A percentile compares a stretch with the other conserved stretches of the same genome.
These are phyloP conservation scores for Eptesicus fuscus DNA, from an alignment of 2,113 vertebrate genomes.

Conservation along the genomic window DNA sequence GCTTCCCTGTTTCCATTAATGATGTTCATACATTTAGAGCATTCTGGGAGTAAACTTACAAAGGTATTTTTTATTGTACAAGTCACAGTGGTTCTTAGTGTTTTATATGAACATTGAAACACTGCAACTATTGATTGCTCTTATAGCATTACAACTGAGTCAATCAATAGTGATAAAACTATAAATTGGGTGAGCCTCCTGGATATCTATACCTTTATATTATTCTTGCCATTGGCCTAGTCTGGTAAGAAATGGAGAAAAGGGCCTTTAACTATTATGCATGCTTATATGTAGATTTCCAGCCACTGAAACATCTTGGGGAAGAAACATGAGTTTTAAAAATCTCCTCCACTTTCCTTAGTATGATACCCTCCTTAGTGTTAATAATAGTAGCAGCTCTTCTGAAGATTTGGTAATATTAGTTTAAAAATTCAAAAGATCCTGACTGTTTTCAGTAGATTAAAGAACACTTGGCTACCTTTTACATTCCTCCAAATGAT, in stretches of 20 bases:
- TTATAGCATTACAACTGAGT: neutral
- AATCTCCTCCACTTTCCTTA: neutral
- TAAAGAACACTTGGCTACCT: neutral
- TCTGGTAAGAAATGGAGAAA: conserved; percentile 4
- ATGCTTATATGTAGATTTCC: neutral
- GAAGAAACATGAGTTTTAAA: neutral
- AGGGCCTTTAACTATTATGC: neutral
- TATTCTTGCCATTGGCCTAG: neutral
- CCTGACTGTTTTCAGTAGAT: neutral
- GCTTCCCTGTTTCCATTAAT: neutral
- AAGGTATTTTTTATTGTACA: conserved; percentile 26
- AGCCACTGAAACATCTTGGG: neutral
- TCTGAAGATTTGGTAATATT: neutral
- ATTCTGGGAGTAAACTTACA: conserved; percentile 10
- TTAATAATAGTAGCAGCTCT: neutral
- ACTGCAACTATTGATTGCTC: neutral
- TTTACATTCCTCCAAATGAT: conserved; percentile 1
- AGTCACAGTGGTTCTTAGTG: neutral
- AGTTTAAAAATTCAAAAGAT: neutral
- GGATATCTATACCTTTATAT: neutral
- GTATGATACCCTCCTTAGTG: neutral
- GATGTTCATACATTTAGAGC: neutral
- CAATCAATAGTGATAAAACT: neutral
- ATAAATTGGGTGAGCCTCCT: neutral
- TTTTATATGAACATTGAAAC: neutral